A percentile compares a stretch with the other conserved stretches of the same genome.
phyloP scores from a whole-genome alignment of 2,797 vertebrate genomes.

The Jordanella pulchra region DNA sequence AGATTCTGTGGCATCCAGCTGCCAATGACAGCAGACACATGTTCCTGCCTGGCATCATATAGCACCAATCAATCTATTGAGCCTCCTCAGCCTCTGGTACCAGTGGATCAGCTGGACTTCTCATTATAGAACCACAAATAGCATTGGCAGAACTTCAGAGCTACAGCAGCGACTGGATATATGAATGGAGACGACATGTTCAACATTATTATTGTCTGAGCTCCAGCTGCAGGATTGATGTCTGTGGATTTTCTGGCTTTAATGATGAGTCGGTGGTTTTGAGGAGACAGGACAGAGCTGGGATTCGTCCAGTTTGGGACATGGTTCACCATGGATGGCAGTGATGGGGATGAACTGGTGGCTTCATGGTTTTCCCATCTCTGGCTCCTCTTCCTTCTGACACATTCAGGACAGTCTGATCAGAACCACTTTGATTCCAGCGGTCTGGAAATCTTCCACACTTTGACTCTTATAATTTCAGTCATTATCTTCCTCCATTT shows the following conservation, averaged over 20 bases:
- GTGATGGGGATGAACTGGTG: slow-evolving; percentile 51
- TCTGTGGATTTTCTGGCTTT: slow-evolving; percentile 47
- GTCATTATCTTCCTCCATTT: slow-evolving; percentile 20
- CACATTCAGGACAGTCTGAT: slow-evolving; percentile 56
- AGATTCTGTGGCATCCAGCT: slow-evolving; percentile 41
- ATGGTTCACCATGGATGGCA: slow-evolving; percentile 58
- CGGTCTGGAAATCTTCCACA: slow-evolving; percentile 47
- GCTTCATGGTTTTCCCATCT: slow-evolving; percentile 72
- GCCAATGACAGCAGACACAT: slow-evolving; percentile 32
- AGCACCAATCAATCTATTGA: slow-evolving; percentile 50
- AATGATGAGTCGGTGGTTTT: slow-evolving; percentile 57
- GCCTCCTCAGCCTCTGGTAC: slow-evolving; percentile 40
- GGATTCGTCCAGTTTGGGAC: slow-evolving; percentile 52
- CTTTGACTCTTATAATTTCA: slow-evolving; percentile 27
- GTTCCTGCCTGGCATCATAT: slow-evolving; percentile 43
- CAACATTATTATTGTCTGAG: slow-evolving; percentile 58
- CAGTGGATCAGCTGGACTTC: slow-evolving; percentile 60
- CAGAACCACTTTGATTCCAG: slow-evolving; percentile 30
- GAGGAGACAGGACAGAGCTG: slow-evolving; percentile 49
- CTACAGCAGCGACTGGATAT: slow-evolving; percentile 24
- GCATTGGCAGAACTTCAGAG: slow-evolving; percentile 37
- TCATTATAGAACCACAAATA: slow-evolving; percentile 61
- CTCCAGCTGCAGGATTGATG: slow-evolving; percentile 60
- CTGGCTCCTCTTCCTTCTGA: slow-evolving; percentile 44
- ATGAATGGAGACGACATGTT: slow-evolving; percentile 50